phyloP scores from a whole-genome alignment of 1,140 invertebrate species.

The Anastatus disparis region DNA sequence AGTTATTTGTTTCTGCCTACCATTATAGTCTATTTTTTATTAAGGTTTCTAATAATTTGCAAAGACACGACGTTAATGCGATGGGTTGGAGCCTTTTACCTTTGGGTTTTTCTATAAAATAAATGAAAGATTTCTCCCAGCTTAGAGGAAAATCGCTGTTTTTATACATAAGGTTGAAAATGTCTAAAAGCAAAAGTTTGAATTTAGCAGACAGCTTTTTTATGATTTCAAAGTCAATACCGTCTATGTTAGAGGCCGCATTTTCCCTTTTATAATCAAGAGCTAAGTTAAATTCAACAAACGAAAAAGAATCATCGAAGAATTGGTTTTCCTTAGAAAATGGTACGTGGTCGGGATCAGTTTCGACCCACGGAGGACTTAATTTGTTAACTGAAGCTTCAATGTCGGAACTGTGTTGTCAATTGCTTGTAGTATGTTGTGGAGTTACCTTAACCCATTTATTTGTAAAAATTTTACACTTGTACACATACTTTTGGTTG shows the following conservation, averaged over 20 bases:
- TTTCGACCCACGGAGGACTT: not conserved
- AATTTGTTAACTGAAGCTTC: not conserved
- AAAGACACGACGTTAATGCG: not conserved
- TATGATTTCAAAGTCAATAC: not conserved
- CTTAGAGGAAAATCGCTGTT: not conserved
- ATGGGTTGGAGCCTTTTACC: not conserved
- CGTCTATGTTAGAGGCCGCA: not conserved
- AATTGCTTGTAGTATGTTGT: not conserved
- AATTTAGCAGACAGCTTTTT: not conserved
- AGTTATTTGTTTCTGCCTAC: not conserved
- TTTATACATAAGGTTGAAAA: not conserved
- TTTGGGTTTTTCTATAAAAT: not conserved
- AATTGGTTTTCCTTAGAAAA: too few species aligned
- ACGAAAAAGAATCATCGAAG: not conserved
- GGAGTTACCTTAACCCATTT: not conserved
- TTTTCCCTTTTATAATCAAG: not conserved
- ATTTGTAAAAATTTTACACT: not conserved
- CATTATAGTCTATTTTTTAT: not conserved
- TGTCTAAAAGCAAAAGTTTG: not conserved
- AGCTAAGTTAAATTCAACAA: not conserved
- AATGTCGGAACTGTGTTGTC: not conserved
- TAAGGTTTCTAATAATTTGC: not conserved
- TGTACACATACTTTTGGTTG: not conserved
- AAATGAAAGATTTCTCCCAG: not conserved
- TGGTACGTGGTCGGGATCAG: not conserved